phyloP scores from a whole-genome alignment of 1,140 invertebrate genomes.

The Oreohelix idahoensis region DNA sequence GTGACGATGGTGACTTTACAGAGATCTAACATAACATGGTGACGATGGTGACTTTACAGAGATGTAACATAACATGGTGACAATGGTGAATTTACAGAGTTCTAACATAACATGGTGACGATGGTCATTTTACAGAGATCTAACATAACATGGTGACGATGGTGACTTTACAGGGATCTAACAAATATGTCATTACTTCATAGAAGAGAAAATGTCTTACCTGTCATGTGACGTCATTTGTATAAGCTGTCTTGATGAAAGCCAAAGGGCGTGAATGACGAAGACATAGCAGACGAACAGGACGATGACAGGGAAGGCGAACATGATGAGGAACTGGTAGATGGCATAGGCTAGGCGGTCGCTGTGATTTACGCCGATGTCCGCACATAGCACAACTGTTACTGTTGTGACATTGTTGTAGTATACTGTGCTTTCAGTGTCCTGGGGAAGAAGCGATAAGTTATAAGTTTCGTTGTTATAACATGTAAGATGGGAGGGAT shows the following conservation, averaged over 20 bases:
- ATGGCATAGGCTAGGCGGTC: slow-evolving; percentile 68
- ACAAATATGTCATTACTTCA: no score
- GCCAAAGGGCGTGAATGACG: slow-evolving; percentile 77
- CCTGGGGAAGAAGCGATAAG: slow-evolving; percentile 51
- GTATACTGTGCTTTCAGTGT: slow-evolving; percentile 62
- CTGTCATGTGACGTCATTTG: slow-evolving; percentile 48
- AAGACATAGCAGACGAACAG: slow-evolving; percentile 76
- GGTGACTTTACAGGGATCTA: no score
- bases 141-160: no score
- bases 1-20: no score
- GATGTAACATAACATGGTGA: no score
- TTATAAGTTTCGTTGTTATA: not conserved
- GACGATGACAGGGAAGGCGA: slow-evolving; percentile 73
- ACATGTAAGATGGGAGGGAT: not conserved
- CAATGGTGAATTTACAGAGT: no score
- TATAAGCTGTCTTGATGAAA: slow-evolving; percentile 72
- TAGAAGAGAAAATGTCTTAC: no score
- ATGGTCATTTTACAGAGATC: no score
- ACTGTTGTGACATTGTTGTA: slow-evolving; percentile 69
- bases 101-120: no score
- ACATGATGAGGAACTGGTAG: slow-evolving; percentile 75
- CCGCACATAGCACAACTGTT: slow-evolving; percentile 71
- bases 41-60: no score
- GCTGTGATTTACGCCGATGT: slow-evolving; percentile 52
- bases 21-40: no score